Evolutionary conservation across 2,888 invertebrate species (phyloP).

Genomic region (Chloroclysta siterata): DNA sequence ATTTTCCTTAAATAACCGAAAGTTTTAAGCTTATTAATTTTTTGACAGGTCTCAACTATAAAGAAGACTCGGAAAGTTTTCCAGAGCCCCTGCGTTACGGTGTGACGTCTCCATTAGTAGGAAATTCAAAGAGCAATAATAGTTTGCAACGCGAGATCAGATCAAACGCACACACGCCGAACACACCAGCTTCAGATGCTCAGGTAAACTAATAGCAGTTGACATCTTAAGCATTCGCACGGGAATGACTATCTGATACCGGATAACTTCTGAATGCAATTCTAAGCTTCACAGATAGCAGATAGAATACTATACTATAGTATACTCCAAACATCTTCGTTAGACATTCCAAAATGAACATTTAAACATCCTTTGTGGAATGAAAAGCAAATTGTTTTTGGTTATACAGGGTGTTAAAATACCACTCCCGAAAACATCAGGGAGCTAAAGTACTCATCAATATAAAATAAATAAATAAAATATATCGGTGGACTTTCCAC

Average conservation of each 20-base stretch:
- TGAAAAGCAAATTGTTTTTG: too few species aligned
- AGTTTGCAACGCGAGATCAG: constrained; percentile 71
- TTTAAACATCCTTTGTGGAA: too few species aligned
- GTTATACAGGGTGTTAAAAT: too few species aligned
- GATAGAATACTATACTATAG: too few species aligned
- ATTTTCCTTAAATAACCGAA: neutral
- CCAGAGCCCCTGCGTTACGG: constrained; percentile 78
- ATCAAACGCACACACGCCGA: constrained; percentile 69
- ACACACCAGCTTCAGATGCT: constrained; percentile 74
- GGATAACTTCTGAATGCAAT: neutral
- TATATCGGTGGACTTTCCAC: too few species aligned
- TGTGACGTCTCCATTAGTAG: constrained; percentile 70
- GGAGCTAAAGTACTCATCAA: too few species aligned
- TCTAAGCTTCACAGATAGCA: too few species aligned
- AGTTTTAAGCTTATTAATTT: constrained; percentile 11
- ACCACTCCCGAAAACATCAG: too few species aligned
- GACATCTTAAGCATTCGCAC: too few species aligned
- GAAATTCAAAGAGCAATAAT: constrained; percentile 68
- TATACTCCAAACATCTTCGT: neutral
- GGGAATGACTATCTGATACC: neutral
- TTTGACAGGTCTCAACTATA: constrained; percentile 68
- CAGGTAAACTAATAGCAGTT: constrained; percentile 56
- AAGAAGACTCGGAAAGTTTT: constrained; percentile 67
- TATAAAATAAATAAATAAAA: too few species aligned
- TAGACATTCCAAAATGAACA: too few species aligned